Percentiles rank a stretch among this genome's conserved stretches.
Evolutionary conservation across 2,888 invertebrate genomes (phyloP).

Genomic region (Aelia acuminata): DNA sequence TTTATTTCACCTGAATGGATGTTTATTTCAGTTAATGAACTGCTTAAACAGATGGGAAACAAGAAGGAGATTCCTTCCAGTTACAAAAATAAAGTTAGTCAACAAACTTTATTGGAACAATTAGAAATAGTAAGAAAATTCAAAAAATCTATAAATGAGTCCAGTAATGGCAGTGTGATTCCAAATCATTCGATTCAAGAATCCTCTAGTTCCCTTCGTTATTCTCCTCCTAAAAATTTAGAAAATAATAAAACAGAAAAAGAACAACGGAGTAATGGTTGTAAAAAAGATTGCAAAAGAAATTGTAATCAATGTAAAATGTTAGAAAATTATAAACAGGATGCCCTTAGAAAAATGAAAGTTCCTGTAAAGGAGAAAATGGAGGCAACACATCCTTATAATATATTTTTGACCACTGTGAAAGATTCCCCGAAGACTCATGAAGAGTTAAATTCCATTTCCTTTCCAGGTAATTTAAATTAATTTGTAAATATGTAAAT

Average conservation of each 20-base stretch:
- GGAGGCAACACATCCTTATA: slow-evolving; percentile 78
- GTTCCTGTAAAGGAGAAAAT: slow-evolving; percentile 79
- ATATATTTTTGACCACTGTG: slow-evolving; percentile 83
- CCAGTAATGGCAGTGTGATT: not conserved
- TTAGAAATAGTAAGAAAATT: slow-evolving; percentile 72
- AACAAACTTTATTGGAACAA: slow-evolving; percentile 73
- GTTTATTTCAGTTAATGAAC: slow-evolving; percentile 76
- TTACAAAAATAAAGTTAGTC: slow-evolving; percentile 70
- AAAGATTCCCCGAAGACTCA: slow-evolving; percentile 77
- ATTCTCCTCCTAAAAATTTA: slow-evolving; percentile 5
- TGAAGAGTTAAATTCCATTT: slow-evolving; percentile 77
- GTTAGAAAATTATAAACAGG: slow-evolving; percentile 60
- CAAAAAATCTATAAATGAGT: not conserved
- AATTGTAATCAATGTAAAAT: not conserved
- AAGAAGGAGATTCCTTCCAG: slow-evolving; percentile 74
- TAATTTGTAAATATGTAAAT: not conserved
- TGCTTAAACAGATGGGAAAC: slow-evolving; percentile 72
- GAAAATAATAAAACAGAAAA: not conserved
- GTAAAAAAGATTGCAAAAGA: not conserved
- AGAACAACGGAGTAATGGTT: not conserved
- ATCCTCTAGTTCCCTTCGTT: slow-evolving; percentile 43
- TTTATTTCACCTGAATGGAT: not conserved
- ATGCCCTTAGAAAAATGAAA: slow-evolving; percentile 62
- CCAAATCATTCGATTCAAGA: not conserved
- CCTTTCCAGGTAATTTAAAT: slow-evolving; percentile 75